Evolutionary conservation across 1,140 invertebrate genomes (phyloP), one percentile per base, ranked within the genome.

Genomic region (Caenorhabditis tropicalis): DNA sequence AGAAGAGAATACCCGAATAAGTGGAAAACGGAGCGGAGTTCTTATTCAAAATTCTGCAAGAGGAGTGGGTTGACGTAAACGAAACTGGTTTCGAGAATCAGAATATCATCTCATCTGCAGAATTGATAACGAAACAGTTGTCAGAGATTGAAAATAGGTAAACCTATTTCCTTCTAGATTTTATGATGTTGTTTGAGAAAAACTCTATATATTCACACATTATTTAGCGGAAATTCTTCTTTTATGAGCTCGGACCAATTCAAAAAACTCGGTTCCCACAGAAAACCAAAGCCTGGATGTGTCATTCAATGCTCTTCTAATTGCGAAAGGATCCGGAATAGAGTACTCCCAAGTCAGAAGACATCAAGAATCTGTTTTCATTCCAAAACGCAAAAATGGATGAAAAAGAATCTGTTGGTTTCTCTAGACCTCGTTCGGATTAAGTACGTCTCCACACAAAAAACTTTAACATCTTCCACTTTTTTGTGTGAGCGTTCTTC

Each of bases 391-490:
- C 21, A 27, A 56, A 56, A 24, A 15, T 19, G 53, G 27, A 56
- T 27, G 19, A 27, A 56, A 27, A 29, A 56, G 29, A 56, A 33
- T 31, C 21, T 58, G 7, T 19, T 36, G 10, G 29, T 36, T 19
- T 65, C 58, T 65, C 58, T 36, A 65, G 1, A 16, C 58, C 58
- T 65, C 53, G 53, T 56, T 65, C 58, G 58, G 58, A 33, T 65
- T 65, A 65, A 3, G 31, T 56, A 56, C 53, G 53, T n/a, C 31
- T 33, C 31, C 16, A 65, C 58, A 2, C 5, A 33, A 65, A 65
- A 65, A 65, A 65, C 58, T 65, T 65, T 65, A 4, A 19, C 48
- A 51, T 65, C 31, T 15, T 65, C 31, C n/a, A n/a, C n/a, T n/a
- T n/a, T n/a, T 33, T 36, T 46, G 6, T 74, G 12, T 74, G n/a